Base-by-base conservation (phyloP, 1,140 invertebrate genomes). In the Rhizoglyphus robini region DNA sequence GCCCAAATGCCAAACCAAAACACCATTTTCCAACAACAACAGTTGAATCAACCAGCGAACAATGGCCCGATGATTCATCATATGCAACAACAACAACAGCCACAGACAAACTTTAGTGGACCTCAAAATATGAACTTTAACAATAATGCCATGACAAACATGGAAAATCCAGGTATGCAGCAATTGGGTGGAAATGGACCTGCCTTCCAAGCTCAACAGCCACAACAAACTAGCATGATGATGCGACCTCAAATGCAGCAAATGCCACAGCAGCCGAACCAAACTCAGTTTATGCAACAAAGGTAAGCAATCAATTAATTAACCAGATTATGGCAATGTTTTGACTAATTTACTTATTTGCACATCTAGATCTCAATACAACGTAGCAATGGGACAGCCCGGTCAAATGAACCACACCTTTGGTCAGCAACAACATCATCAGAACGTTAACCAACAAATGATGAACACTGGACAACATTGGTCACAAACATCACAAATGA, bases 341-440 rank as follows among this genome's bases (percentile, higher is more conserved):
- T 32, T 2, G 13, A 11, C 25, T 54, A 49, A 62, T 65, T 65
- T 59, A 63, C 62, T 41, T 68, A 63, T 31, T 27, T n/a, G n/a
- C n/a, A n/a, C n/a, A n/a, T n/a, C n/a, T 66, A 34, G 62, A 69
- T 57, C 64, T 64, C 48, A 66, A 64, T 38, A 46, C 27, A 60
- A 41, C 20, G 63, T 71, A 38, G 70, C 72, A 38, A 70, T 72
- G 68, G 69, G 73, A 48, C 72, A 72, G 58, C 70, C 73, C 63
- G 66, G 70, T 29, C 54, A 13, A 32, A 46, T n/a, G n/a, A n/a
- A n/a, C n/a, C 27, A 66, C 62, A 31, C 65, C 31, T 41, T 49
- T n/a, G 29, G 20, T 8, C 58, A 60, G 27, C 57, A 61, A 20
- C 66, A 67, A 67, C 38, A 67, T 3, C 63, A 67, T 15, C 60